Evolutionary conservation across 2,797 vertebrate genomes (phyloP).

Genomic region (Hydrolagus colliei): DNA sequence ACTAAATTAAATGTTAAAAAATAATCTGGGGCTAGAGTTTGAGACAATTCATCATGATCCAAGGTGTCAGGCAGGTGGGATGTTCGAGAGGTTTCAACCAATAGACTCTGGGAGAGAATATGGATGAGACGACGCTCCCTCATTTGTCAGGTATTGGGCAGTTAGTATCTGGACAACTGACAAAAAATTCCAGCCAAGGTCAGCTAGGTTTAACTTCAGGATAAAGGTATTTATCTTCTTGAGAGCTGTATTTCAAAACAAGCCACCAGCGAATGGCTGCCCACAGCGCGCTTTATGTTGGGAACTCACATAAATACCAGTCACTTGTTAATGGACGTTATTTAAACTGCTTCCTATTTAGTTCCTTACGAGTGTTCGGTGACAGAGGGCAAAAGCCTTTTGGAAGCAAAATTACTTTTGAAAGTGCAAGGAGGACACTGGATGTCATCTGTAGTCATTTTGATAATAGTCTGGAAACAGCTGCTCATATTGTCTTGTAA

Average conservation of each 20-base stretch:
- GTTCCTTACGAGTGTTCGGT: constrained; percentile 46
- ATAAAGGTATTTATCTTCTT: constrained; percentile 28
- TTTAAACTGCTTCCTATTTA: constrained; percentile 43
- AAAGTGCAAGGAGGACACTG: constrained; percentile 62
- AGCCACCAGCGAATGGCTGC: not conserved
- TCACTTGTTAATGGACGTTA: constrained; percentile 37
- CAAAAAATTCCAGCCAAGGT: constrained; percentile 65
- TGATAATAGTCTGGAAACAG: constrained; percentile 67
- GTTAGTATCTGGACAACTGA: constrained; percentile 63
- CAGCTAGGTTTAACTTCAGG: constrained; percentile 55
- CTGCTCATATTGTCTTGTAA: constrained; percentile 64
- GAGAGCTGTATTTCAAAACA: constrained; percentile 26
- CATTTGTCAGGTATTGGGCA: constrained; percentile 64
- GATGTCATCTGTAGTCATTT: constrained; percentile 74
- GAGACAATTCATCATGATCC: constrained; percentile 97
- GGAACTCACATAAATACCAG: not conserved
- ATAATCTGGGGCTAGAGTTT: constrained; percentile 90
- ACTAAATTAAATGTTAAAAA: constrained; percentile 99
- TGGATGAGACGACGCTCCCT: constrained; percentile 56
- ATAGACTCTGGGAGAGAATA: constrained; percentile 62
- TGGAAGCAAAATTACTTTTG: constrained; percentile 59
- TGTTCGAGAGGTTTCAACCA: constrained; percentile 64
- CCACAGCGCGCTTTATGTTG: constrained; percentile 15
- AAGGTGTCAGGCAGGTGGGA: constrained; percentile 73
- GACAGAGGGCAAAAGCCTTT: constrained; percentile 40